A percentile compares a stretch with the other conserved stretches of the same genome.
Conservation (phyloP, 2,797 vertebrate species). For the Sylvia borin region DNA sequence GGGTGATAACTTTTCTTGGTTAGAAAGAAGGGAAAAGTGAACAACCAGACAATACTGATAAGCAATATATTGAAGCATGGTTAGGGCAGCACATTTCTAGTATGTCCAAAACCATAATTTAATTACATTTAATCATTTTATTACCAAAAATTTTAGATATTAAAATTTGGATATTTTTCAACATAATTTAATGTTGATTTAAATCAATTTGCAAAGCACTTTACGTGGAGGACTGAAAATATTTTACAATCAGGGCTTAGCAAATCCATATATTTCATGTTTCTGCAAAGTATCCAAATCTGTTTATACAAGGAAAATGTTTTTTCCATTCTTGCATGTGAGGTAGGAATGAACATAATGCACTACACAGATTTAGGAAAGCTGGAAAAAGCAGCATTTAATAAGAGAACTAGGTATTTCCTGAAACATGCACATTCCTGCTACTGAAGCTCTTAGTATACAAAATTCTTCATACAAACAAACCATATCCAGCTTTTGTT, state of each 20-base stretch:
- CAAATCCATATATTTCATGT: not conserved
- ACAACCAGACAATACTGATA: not conserved
- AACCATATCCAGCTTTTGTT: conserved; percentile 65
- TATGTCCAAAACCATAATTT: not conserved
- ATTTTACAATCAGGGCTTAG: not conserved
- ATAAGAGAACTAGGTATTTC: conserved; percentile 8
- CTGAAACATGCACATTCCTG: conserved; percentile 12
- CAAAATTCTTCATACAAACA: conserved; percentile 54
- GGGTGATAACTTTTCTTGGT: not conserved
- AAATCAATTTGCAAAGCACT: not conserved
- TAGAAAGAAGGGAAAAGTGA: not conserved
- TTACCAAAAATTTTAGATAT: not conserved
- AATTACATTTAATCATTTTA: not conserved
- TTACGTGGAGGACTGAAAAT: not conserved
- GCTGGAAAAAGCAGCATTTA: conserved; percentile 14
- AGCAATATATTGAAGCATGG: not conserved
- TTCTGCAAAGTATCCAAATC: not conserved
- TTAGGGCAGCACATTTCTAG: not conserved
- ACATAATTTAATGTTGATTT: not conserved
- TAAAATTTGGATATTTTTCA: not conserved
- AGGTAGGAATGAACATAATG: not conserved
- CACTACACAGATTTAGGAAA: not conserved
- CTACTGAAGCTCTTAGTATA: not conserved
- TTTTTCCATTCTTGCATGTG: not conserved
- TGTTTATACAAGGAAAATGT: not conserved